Evolutionary conservation across 2,113 vertebrate genomes (phyloP).

Genomic region (Pterocles gutturalis): DNA sequence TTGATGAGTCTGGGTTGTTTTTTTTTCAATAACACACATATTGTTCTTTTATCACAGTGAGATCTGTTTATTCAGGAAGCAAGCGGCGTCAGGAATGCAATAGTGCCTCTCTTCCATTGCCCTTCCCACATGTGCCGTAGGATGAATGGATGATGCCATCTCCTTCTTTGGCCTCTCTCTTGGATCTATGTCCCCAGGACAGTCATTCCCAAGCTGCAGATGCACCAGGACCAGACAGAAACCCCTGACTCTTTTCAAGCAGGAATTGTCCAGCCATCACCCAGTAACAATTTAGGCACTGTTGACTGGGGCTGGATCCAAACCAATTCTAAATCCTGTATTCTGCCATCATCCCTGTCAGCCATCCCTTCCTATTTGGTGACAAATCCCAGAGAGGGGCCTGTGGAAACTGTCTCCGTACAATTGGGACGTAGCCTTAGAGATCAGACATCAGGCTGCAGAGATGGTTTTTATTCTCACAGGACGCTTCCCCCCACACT

Average conservation of each 20-base stretch:
- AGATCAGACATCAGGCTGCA: not conserved
- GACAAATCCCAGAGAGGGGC: not conserved
- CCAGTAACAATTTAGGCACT: not conserved
- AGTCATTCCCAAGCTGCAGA: not conserved
- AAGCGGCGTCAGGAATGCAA: not conserved
- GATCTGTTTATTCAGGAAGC: conserved; percentile 39
- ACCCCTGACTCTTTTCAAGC: not conserved
- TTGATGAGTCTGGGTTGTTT: not conserved
- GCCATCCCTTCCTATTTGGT: not conserved
- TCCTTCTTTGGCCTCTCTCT: not conserved
- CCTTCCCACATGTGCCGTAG: not conserved
- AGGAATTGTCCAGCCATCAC: not conserved
- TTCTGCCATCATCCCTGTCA: not conserved
- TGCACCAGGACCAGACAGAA: not conserved
- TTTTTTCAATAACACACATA: not conserved
- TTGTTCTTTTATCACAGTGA: conserved; percentile 27
- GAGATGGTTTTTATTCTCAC: not conserved
- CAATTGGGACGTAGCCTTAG: not conserved
- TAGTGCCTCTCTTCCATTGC: rapidly evolving
- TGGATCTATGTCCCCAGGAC: not conserved
- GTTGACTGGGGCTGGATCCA: not conserved
- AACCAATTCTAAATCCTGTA: not conserved
- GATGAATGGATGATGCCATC: not conserved
- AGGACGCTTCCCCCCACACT: not conserved
- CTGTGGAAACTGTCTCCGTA: not conserved